These are phyloP conservation scores for Gallinago undulata DNA, from an alignment of 2,113 vertebrate species.

Conservation along the genomic window DNA sequence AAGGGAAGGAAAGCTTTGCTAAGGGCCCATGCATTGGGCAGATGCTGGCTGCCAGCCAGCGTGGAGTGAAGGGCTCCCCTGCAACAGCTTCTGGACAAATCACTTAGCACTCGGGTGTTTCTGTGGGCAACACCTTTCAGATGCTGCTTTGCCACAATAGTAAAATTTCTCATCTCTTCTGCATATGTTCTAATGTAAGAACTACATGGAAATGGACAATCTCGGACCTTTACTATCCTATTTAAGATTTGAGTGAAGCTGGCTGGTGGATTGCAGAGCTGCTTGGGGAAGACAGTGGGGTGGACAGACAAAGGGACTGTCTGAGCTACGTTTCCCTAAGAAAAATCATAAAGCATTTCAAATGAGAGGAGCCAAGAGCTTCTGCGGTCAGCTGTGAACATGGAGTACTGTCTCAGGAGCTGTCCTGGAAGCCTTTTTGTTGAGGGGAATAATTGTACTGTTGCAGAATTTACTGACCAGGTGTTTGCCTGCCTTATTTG, in stretches of 20 bases:
- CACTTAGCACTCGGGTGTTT: fast-evolving
- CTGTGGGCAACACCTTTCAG: neutral
- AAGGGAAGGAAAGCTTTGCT: neutral
- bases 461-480: neutral
- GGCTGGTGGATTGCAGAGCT: neutral
- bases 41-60: neutral
- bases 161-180: neutral
- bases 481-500: neutral
- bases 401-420: neutral
- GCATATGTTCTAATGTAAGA: neutral
- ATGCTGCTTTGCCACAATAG: neutral
- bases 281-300: neutral
- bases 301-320: neutral
- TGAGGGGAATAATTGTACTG: neutral
- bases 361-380: neutral
- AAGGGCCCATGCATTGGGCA: neutral
- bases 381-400: neutral
- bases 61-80: fast-evolving
- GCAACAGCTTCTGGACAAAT: neutral
- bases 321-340: neutral
- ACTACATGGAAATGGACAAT: neutral
- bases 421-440: neutral
- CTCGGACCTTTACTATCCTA: neutral
- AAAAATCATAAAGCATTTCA: neutral
- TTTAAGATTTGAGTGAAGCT: neutral